These are phyloP conservation scores for Corticium candelabrum DNA, from an alignment of 37 sponge, comb jelly and placozoan species.

Conservation along the genomic window DNA sequence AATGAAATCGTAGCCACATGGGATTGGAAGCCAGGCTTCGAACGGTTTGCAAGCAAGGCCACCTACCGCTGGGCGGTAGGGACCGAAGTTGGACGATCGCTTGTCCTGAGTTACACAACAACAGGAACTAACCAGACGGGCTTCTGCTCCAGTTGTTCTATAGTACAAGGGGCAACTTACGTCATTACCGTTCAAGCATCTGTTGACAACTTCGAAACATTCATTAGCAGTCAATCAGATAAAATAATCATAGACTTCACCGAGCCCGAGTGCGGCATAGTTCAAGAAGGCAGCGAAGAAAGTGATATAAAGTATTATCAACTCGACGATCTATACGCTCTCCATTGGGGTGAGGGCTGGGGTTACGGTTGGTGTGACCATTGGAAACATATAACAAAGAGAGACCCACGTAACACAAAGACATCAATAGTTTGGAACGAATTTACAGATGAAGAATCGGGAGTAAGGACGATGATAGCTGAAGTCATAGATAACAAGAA, in stretches of 20 bases:
- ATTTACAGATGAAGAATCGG: background rate
- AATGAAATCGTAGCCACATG: background rate
- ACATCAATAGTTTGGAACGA: background rate
- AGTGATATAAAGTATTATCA: background rate
- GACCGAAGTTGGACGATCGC: background rate
- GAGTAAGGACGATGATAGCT: background rate
- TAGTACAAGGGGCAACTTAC: background rate
- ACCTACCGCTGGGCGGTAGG: background rate
- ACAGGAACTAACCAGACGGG: background rate
- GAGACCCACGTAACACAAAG: too few species aligned
- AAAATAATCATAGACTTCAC: background rate
- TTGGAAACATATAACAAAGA: too few species aligned
- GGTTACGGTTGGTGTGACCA: too few species aligned
- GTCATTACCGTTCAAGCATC: background rate
- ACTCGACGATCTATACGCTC: too few species aligned
- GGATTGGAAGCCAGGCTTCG: background rate
- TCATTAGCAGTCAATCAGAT: background rate
- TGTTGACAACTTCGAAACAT: background rate
- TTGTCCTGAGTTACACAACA: background rate
- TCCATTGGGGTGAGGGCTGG: too few species aligned
- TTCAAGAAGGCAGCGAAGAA: background rate
- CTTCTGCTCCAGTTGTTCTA: background rate
- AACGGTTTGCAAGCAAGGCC: too few species aligned
- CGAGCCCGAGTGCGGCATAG: background rate
- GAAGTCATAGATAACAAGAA: background rate